A percentile compares a stretch with the other conserved stretches of the same genome.
phyloP scores from a whole-genome alignment of 2,113 vertebrate genomes.

The Entelurus aequoreus region DNA sequence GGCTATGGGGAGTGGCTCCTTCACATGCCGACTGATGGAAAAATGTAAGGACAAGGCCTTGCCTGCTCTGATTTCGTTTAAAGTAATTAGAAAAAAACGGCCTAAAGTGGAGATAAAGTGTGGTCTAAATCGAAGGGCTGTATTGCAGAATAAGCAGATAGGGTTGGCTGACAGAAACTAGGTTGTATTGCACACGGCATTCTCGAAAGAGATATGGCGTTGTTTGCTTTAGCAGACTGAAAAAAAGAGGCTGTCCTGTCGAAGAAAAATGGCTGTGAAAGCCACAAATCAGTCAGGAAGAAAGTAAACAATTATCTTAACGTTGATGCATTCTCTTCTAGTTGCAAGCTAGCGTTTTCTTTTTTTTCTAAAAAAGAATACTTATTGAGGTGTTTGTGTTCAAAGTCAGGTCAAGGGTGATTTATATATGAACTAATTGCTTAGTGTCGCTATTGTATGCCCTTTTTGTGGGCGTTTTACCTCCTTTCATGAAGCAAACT shows the following conservation, averaged over 20 bases:
- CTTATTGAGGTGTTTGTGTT: conserved; percentile 45
- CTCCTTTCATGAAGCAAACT: too few relatives aligned
- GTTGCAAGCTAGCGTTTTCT: conserved; percentile 52
- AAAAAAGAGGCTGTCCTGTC: conserved; percentile 34
- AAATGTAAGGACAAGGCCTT: conserved; percentile 26
- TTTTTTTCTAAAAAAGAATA: conserved; percentile 54
- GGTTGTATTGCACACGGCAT: conserved; percentile 46
- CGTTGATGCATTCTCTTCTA: conserved; percentile 53
- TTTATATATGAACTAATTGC: conserved; percentile 56
- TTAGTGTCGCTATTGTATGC: conserved; percentile 44
- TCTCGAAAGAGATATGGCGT: conserved; percentile 45
- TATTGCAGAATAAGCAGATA: conserved; percentile 43
- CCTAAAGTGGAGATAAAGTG: conserved; percentile 24
- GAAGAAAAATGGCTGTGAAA: conserved; percentile 46
- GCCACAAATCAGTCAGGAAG: conserved; percentile 54
- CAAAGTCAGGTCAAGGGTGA: conserved; percentile 65
- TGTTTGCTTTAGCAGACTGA: conserved; percentile 38
- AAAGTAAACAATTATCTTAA: conserved; percentile 60
- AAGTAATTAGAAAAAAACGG: conserved; percentile 48
- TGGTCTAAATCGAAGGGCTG: conserved; percentile 36
- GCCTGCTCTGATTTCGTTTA: conserved; percentile 28
- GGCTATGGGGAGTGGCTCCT: conserved; percentile 30
- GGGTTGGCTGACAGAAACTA: conserved; percentile 37
- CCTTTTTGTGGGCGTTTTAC: conserved; percentile 39
- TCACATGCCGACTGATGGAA: conserved; percentile 30